phyloP scores from a whole-genome alignment of 2,797 vertebrate genomes.

The Pempheris klunzingeri region DNA sequence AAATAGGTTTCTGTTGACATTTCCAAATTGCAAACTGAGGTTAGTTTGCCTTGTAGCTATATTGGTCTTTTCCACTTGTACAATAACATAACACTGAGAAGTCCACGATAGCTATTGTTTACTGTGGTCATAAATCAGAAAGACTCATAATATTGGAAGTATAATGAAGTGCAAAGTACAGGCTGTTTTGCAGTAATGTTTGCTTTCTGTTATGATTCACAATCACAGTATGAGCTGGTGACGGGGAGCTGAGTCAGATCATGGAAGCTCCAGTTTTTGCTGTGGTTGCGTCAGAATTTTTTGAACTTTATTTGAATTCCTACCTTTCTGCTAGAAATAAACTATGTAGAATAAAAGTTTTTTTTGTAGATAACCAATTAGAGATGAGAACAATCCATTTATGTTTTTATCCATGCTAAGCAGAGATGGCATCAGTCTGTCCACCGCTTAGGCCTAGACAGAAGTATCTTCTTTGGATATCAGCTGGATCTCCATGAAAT shows the following conservation, averaged over 20 bases:
- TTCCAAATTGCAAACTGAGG: slow-evolving; percentile 36
- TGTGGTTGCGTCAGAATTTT: slow-evolving; percentile 15
- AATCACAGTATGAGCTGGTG: slow-evolving; percentile 12
- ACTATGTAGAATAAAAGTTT: no score
- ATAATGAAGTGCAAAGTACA: slow-evolving; percentile 55
- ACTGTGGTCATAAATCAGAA: slow-evolving; percentile 49
- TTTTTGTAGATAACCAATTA: not conserved
- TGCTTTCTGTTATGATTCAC: slow-evolving; percentile 23
- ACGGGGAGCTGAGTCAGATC: slow-evolving; percentile 10
- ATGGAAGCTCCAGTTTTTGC: slow-evolving; percentile 1
- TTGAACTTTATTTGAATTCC: not conserved
- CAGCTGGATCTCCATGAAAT: not conserved
- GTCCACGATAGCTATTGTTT: slow-evolving; percentile 55
- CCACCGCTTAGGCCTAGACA: not conserved
- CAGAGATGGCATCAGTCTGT: not conserved
- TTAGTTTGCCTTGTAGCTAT: slow-evolving; percentile 44
- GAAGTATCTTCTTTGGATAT: not conserved
- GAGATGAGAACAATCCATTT: not conserved
- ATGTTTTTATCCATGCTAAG: not conserved
- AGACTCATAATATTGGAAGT: slow-evolving; percentile 11
- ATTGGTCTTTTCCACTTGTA: slow-evolving; percentile 31
- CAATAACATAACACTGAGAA: slow-evolving; percentile 21
- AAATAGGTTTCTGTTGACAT: slow-evolving; percentile 45
- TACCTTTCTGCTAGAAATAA: not conserved
- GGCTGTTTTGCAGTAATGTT: slow-evolving; percentile 18